Base-by-base conservation (phyloP, 1,140 invertebrate genomes). In the Drosophila asahinai region DNA sequence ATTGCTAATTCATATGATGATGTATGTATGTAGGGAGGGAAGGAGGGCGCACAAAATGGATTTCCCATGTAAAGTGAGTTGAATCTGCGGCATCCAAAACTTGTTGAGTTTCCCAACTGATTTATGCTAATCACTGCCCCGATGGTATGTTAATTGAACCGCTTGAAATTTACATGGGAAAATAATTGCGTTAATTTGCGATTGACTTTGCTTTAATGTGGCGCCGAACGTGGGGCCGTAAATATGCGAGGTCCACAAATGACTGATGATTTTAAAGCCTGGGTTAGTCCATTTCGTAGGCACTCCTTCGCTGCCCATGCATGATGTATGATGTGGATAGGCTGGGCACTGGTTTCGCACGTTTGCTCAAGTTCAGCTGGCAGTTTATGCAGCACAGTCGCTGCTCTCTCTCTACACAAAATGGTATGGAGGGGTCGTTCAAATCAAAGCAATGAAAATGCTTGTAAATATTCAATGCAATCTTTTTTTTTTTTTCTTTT, bases 401-500 rank as follows among this genome's bases (percentile, higher is more conserved):
- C 76, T 77, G 61, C 36, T 57, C 54, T 54, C 64, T 80, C 65
- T 78, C 77, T 77, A 83, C 54, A 63, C 48, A 62, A 66, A 68
- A 59, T 47, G 52, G 48, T 22, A 58, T 47, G 27, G 49, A 42
- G 40, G 76, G 84, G 86, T 89, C 81, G 81, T 81, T 81, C 68
- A 89, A 82, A 89, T 90, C 86, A 90, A 90, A 86, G 86, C 79
- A 86, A 90, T 86, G 86, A 90, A 90, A 90, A 91, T 90, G 86
- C 86, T 82, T 91, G 86, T 90, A 86, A 91, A 91, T 90, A 90
- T 90, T 90, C 86, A 91, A 86, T 90, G 86, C 86, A 91, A 80
- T 90, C 66, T 66, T 51, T 77, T 57, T 55, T 33, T 33, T 57
- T 45, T 1, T 27, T 30, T 30, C n/a, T 7, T 30, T 30, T 25